phyloP scores from a whole-genome alignment of 1,140 invertebrate species.

The Teleogryllus occipitalis region DNA sequence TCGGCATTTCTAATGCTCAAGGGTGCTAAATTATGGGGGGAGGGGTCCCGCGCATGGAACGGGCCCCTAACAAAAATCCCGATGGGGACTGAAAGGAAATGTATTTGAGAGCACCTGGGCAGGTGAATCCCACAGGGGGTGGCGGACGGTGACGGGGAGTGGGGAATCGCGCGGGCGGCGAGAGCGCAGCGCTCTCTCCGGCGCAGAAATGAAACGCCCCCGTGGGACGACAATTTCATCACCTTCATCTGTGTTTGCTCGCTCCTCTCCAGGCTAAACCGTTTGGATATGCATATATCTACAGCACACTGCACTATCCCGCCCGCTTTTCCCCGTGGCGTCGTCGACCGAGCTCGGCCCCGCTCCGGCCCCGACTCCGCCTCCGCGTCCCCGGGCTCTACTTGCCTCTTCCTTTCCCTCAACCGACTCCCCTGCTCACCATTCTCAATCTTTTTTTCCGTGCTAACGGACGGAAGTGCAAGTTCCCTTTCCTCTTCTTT shows the following conservation, averaged over 20 bases:
- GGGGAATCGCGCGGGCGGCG: neutral
- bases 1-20: neutral
- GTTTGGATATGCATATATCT: neutral
- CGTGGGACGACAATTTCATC: neutral
- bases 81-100: neutral
- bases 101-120: neutral
- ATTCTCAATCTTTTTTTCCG: neutral
- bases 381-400: too few relatives aligned
- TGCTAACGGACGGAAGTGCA: neutral
- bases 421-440: neutral
- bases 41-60: neutral
- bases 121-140: neutral
- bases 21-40: neutral
- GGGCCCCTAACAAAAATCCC: neutral
- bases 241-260: neutral
- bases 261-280: neutral
- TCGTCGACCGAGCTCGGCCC: too few relatives aligned
- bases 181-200: neutral
- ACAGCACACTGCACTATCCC: constrained; percentile 2
- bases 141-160: too few relatives aligned
- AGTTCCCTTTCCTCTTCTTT: too few relatives aligned
- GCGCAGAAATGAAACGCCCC: neutral
- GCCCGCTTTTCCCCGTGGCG: neutral
- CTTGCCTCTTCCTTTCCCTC: neutral
- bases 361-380: too few relatives aligned